These are phyloP conservation scores for Drosophila ustulata DNA, from an alignment of 2,888 invertebrate species.

Conservation along the genomic window DNA sequence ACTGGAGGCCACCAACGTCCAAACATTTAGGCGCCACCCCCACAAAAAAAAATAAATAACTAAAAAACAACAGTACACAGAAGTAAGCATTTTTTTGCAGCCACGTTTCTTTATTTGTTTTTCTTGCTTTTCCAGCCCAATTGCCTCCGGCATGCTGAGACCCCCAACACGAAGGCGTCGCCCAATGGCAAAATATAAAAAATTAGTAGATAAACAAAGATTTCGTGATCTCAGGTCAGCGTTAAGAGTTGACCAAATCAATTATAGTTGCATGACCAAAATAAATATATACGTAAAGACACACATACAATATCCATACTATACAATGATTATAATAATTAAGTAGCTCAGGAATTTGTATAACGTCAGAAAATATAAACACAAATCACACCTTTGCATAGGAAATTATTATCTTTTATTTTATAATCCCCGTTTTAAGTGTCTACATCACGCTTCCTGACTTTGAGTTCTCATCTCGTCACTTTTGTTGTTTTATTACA, in stretches of 20 bases:
- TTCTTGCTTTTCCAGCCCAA: conserved; percentile 63
- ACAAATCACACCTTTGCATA: conserved; percentile 33
- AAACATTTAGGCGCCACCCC: conserved; percentile 69
- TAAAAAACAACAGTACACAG: conserved; percentile 2
- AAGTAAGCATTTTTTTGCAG: conserved; percentile 24
- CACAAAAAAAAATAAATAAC: conserved; percentile 25
- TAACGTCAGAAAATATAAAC: conserved; percentile 2
- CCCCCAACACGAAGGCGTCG: conserved; percentile 40
- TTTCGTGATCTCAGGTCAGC: conserved; percentile 50
- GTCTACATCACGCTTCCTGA: conserved; percentile 1
- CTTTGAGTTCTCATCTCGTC: neutral
- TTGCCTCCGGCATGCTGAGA: conserved; percentile 67
- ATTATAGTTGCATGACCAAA: conserved; percentile 39
- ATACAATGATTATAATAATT: conserved; percentile 45
- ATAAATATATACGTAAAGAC: conserved; percentile 11
- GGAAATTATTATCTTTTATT: conserved; percentile 15
- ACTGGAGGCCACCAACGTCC: conserved; percentile 67
- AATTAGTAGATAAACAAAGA: conserved; percentile 36
- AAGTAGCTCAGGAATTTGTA: conserved; percentile 20
- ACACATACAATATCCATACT: neutral
- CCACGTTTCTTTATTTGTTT: conserved; percentile 66
- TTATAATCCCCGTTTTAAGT: conserved; percentile 3
- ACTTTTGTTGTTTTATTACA: conserved; percentile 1
- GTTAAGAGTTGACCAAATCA: conserved; percentile 53
- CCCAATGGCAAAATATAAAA: conserved; percentile 25